A percentile compares a stretch with the other conserved stretches of the same genome.
Conservation (phyloP, 2,113 vertebrate genomes). For the Pangasianodon gigas region DNA sequence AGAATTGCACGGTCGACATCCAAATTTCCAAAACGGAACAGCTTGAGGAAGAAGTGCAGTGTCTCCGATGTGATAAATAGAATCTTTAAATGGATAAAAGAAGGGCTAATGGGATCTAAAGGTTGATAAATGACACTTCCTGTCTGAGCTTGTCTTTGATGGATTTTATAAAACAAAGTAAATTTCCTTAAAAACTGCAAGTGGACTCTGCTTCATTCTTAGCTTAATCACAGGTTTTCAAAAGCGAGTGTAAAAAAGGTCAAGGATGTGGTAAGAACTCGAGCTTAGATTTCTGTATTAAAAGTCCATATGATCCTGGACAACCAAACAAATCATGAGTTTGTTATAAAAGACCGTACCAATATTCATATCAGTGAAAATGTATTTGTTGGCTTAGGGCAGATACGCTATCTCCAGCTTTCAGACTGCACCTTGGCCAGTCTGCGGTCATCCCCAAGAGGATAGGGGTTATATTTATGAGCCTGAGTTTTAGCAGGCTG, state of each 20-base stretch:
- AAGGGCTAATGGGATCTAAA: slow-evolving; percentile 21
- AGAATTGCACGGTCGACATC: neutral
- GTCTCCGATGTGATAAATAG: neutral
- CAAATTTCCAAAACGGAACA: neutral
- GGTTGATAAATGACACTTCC: slow-evolving; percentile 21
- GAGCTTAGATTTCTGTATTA: neutral
- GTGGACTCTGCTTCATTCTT: neutral
- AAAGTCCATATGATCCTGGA: neutral
- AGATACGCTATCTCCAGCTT: slow-evolving; percentile 67
- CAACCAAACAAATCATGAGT: neutral
- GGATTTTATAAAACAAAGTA: neutral
- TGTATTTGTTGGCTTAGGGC: slow-evolving; percentile 47
- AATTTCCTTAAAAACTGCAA: neutral
- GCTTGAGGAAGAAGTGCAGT: neutral
- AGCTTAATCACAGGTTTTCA: neutral
- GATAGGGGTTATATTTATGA: slow-evolving; percentile 73
- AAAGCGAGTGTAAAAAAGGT: neutral
- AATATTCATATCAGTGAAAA: neutral
- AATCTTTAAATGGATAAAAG: neutral
- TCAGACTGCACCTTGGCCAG: slow-evolving; percentile 69
- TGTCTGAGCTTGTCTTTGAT: neutral
- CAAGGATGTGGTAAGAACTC: neutral
- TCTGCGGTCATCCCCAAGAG: slow-evolving; percentile 70
- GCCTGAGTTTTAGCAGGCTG: slow-evolving; percentile 71
- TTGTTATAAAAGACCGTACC: neutral